These are phyloP conservation scores for Corapipo altera DNA, from an alignment of 2,113 vertebrate genomes.

Conservation along the genomic window DNA sequence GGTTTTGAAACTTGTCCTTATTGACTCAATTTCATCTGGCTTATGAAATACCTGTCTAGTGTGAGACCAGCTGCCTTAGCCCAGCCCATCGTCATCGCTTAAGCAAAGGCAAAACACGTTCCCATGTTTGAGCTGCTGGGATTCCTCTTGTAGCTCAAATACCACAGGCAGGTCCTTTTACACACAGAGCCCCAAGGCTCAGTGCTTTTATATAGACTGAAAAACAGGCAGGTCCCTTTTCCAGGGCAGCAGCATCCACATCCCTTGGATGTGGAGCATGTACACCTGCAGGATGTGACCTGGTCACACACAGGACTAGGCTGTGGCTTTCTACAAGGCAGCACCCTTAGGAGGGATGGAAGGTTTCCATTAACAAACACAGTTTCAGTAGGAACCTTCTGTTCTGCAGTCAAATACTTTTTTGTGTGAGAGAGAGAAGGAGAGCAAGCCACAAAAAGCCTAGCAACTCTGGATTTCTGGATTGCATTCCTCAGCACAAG, in stretches of 20 bases:
- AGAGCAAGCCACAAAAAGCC: neutral
- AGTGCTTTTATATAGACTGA: neutral
- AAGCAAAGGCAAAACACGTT: neutral
- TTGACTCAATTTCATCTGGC: neutral
- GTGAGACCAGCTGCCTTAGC: neutral
- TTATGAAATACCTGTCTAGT: neutral
- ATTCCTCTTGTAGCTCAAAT: neutral
- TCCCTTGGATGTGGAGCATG: neutral
- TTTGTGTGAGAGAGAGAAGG: accelerated
- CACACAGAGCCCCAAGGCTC: neutral
- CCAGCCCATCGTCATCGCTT: neutral
- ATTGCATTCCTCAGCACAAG: neutral
- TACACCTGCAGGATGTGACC: neutral
- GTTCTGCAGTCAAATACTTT: neutral
- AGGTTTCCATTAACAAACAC: neutral
- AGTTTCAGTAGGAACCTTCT: neutral
- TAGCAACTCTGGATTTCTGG: neutral
- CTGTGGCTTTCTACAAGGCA: neutral
- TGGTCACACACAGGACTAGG: neutral
- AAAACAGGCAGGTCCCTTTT: neutral
- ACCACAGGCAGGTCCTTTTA: neutral
- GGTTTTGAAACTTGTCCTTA: neutral
- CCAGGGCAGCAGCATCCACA: neutral
- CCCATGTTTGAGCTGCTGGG: neutral
- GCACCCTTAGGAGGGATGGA: neutral